phyloP scores from a whole-genome alignment of 2,888 invertebrate species.

The Agrochola circellaris region DNA sequence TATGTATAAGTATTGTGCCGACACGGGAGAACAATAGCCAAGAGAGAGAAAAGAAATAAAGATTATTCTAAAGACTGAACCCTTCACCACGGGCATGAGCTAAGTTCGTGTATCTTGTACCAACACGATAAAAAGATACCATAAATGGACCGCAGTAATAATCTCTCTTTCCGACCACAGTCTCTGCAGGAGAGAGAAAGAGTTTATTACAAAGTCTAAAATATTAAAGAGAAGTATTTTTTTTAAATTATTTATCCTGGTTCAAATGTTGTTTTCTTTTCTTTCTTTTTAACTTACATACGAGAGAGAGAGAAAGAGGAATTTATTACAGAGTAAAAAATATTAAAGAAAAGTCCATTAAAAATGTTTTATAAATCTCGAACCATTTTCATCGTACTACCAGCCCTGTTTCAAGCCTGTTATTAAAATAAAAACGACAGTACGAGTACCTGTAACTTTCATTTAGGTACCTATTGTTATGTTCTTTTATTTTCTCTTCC shows the following conservation, averaged over 20 bases:
- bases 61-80: background rate
- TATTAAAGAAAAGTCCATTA: background rate
- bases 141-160: background rate
- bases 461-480: conserved; percentile 52
- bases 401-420: conserved; percentile 31
- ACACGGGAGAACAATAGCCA: background rate
- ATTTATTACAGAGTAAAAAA: background rate
- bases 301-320: background rate
- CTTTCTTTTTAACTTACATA: background rate
- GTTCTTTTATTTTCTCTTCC: conserved; percentile 45
- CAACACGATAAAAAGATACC: background rate
- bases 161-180: background rate
- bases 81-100: background rate
- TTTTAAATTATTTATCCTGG: no score
- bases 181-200: background rate
- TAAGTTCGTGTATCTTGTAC: background rate
- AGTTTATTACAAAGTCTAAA: background rate
- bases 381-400: background rate
- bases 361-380: conserved; percentile 8
- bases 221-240: background rate
- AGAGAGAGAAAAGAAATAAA: background rate
- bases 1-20: background rate
- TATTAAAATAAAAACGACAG: conserved; percentile 59
- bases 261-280: no score
- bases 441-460: conserved; percentile 45